Conservation (phyloP, 2,888 invertebrate species). For the Lycophotia porphyrea region DNA sequence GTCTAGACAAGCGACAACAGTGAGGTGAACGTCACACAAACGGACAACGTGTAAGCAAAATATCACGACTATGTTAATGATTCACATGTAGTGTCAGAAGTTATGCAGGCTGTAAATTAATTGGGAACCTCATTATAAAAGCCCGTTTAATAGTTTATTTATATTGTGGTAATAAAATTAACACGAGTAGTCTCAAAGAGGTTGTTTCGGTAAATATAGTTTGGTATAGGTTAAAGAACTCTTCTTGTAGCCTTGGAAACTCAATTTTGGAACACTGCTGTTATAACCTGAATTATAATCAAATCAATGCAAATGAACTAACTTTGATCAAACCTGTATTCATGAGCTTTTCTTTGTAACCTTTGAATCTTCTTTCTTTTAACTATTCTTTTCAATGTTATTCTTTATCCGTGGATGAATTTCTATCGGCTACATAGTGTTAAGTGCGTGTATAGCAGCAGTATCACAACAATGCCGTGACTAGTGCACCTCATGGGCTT, state of each 20-base stretch:
- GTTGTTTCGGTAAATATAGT: constrained; percentile 37
- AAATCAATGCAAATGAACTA: constrained; percentile 25
- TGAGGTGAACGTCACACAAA: constrained; percentile 50
- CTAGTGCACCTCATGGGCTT: constrained; percentile 79
- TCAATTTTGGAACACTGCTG: constrained; percentile 11
- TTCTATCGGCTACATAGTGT: constrained; percentile 72
- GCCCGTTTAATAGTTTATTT: constrained; percentile 46
- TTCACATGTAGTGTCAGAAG: constrained; percentile 59
- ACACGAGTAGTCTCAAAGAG: constrained; percentile 31
- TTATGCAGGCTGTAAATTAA: constrained; percentile 53
- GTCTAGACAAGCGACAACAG: constrained; percentile 54
- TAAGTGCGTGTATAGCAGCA: constrained; percentile 82
- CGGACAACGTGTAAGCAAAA: constrained; percentile 49
- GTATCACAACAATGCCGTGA: constrained; percentile 83
- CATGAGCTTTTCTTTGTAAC: not conserved
- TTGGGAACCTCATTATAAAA: constrained; percentile 51
- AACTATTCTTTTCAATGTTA: not conserved
- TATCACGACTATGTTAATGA: constrained; percentile 63
- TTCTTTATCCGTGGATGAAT: constrained; percentile 5
- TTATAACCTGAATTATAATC: constrained; percentile 5
- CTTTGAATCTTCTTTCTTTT: not conserved
- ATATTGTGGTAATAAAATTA: constrained; percentile 49
- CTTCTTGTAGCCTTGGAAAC: constrained; percentile 7
- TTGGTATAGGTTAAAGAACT: constrained; percentile 44
- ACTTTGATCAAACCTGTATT: constrained; percentile 6